phyloP scores from a whole-genome alignment of 1,140 invertebrate genomes.

The Pemphigus obesinymphae region DNA sequence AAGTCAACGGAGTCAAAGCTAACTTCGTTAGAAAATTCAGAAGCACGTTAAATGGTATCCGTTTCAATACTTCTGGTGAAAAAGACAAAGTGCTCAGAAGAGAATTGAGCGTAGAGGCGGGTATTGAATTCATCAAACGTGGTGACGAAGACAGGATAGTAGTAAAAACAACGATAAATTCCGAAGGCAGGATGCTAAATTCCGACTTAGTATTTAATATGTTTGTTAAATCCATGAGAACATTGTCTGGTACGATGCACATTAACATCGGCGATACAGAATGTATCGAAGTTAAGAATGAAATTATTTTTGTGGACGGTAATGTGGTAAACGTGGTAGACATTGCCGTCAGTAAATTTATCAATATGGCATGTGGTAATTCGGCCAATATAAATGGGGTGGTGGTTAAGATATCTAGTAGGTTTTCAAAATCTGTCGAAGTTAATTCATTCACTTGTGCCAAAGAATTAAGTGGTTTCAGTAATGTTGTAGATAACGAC shows the following conservation, averaged over 20 bases:
- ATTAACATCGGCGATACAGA: neutral
- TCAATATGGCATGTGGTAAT: neutral
- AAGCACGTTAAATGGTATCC: neutral
- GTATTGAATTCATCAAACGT: neutral
- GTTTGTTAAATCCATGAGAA: neutral
- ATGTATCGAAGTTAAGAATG: neutral
- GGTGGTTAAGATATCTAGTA: neutral
- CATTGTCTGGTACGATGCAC: neutral
- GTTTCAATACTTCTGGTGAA: too few species aligned
- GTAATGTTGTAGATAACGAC: neutral
- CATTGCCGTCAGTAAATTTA: neutral
- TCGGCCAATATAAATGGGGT: neutral
- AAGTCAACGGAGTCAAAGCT: neutral
- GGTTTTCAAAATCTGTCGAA: neutral
- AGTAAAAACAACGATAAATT: neutral
- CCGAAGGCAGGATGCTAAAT: neutral
- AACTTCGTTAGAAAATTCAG: neutral
- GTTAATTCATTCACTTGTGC: neutral
- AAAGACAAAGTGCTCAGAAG: neutral
- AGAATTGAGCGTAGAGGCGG: neutral
- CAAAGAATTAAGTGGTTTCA: neutral
- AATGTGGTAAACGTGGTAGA: neutral
- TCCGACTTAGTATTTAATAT: neutral
- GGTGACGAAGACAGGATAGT: neutral
- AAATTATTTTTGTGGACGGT: neutral